Conservation (phyloP, 2,888 invertebrate genomes). For the Hydrotaea cyrtoneurina region DNA sequence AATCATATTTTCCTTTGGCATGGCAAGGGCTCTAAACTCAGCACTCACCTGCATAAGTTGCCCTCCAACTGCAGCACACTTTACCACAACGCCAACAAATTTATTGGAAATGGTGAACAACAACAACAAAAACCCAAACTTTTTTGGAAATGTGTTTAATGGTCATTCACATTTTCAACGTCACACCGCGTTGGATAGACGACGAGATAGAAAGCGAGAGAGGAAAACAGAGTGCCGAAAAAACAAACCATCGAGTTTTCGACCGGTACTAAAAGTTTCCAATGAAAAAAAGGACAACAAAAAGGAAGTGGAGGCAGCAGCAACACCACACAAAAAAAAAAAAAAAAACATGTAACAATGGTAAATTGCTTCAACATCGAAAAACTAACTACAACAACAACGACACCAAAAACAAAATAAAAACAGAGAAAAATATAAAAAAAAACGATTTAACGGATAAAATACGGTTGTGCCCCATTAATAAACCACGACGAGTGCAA, state of each 20-base stretch:
- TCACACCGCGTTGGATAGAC: too few species aligned
- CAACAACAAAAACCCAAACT: slow-evolving; percentile 26
- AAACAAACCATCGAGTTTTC: neutral
- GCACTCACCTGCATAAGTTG: too few species aligned
- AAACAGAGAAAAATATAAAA: neutral
- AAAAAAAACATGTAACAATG: neutral
- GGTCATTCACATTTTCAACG: slow-evolving; percentile 33
- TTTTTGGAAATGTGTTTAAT: slow-evolving; percentile 22
- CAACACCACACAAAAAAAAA: neutral
- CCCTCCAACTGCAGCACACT: neutral
- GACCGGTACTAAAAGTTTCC: neutral
- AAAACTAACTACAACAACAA: neutral
- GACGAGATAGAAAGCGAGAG: too few species aligned
- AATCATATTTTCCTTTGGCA: too few species aligned
- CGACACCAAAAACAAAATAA: neutral
- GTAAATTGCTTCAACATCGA: neutral
- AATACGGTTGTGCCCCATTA: neutral
- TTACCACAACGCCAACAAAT: neutral
- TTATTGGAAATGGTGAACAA: neutral
- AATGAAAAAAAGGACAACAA: neutral
- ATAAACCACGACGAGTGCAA: neutral
- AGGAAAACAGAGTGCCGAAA: neutral
- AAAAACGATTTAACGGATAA: slow-evolving; percentile 8
- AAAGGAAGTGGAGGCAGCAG: neutral
- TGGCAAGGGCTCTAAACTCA: too few species aligned